These are phyloP conservation scores for Drosophila ananassae DNA, from an alignment of 1,140 invertebrate genomes.

Conservation along the genomic window DNA sequence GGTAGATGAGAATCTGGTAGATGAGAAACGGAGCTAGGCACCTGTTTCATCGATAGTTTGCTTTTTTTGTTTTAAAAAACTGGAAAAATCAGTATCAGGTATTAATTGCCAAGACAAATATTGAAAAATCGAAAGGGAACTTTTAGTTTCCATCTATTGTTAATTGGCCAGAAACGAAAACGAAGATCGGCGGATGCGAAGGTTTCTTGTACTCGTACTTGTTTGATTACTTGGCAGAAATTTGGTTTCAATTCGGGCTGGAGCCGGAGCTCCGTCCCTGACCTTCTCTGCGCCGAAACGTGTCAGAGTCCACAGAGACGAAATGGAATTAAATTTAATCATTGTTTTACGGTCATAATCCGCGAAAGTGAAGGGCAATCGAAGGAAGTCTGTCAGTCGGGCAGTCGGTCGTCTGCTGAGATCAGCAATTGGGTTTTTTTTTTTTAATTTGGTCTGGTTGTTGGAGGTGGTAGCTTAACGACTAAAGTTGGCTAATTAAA, in stretches of 20 bases:
- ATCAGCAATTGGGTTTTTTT: neutral
- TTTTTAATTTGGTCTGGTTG: no score
- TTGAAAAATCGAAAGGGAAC: constrained; percentile 1
- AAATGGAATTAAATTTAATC: constrained; percentile 46
- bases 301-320: constrained; percentile 19
- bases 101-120: constrained; percentile 7
- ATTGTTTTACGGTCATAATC: constrained; percentile 38
- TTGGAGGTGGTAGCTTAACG: constrained; percentile 7
- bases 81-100: constrained; percentile 5
- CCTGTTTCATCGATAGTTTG: neutral
- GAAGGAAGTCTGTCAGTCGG: constrained; percentile 22
- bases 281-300: constrained; percentile 39
- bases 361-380: constrained; percentile 47
- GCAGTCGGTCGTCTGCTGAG: neutral
- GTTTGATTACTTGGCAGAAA: constrained; percentile 25
- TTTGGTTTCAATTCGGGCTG: constrained; percentile 9
- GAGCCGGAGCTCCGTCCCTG: constrained; percentile 11
- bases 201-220: constrained; percentile 16
- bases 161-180: constrained; percentile 36
- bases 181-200: constrained; percentile 14
- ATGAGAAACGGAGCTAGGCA: constrained; percentile 1
- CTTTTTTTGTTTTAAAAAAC: constrained; percentile 1
- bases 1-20: constrained; percentile 4
- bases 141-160: constrained; percentile 10
- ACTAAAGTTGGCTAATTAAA: constrained; percentile 2